Evolutionary conservation across 1,140 invertebrate species (phyloP), one percentile per base, ranked within the genome.

Genomic region (Aleiodes sp.): DNA sequence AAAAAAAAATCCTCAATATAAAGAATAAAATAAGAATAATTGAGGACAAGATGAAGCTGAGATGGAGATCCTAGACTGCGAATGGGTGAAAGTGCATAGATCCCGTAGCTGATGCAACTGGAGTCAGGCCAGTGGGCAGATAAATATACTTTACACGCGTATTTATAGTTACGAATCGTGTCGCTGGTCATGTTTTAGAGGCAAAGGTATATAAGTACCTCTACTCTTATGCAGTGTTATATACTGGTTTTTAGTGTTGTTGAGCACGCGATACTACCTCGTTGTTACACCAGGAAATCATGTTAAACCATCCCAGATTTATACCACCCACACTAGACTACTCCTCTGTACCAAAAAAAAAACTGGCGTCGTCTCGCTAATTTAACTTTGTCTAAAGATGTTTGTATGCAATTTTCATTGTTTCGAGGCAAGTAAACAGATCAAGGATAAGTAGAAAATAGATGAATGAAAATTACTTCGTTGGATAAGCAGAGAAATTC

Each of bases 111-210:
- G 56, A 67, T 67, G 65, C 65, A 67, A 67, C 65, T 60, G 33
- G 37, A 67, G 56, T 60, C 52, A 60, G 24, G 52, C 65, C 33
- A 37, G 56, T 67, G 28, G 35, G 31, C 35, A 60, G 35, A 67
- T 67, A 67, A 60, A 67, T 67, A 67, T 67, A 67, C 52, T 29
- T 67, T 67, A 60, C 65, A 60, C 28, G 24, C 10, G 33, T 67
- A 67, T 67, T 67, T 67, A 60, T 67, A 67, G 65, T 56, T 66
- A 31, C 33, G 35, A 67, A 67, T 67, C 56, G 52, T 67, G 52
- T 67, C 37, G 52, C 65, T 67, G 65, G 52, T 67, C 65, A 60
- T 67, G 65, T 66, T 37, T 59, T 28, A 59, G 52, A 28, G 28
- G 46, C 26, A 24, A 21, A 21, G 28, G 28, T 59, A 59, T 59